Evolutionary conservation across 1,140 invertebrate genomes (phyloP).

Genomic region (Orussus abietinus): DNA sequence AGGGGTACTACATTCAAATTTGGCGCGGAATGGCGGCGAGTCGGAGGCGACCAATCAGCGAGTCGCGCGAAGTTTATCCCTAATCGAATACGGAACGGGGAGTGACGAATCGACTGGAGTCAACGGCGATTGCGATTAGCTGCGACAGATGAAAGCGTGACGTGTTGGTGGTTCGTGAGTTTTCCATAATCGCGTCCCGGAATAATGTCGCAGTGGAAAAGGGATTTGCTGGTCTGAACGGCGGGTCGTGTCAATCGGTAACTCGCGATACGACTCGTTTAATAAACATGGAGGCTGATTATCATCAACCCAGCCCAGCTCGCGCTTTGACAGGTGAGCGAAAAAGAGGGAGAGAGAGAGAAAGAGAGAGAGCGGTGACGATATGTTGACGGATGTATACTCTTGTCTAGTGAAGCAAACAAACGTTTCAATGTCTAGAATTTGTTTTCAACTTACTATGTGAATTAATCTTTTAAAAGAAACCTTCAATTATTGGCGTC

Average conservation of each 20-base stretch:
- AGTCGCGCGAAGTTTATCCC: neutral
- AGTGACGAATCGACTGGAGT: neutral
- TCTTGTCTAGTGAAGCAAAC: neutral
- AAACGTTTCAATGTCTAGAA: slow-evolving; percentile 2
- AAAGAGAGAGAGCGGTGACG: no score
- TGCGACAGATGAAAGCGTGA: neutral
- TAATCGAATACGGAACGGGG: neutral
- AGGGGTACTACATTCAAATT: no score
- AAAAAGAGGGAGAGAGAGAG: no score
- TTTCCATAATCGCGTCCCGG: neutral
- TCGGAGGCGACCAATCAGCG: neutral
- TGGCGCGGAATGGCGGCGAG: no score
- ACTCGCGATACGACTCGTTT: neutral
- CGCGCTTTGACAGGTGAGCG: slow-evolving; percentile 26
- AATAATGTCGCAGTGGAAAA: neutral
- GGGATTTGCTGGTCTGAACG: neutral
- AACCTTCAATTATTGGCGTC: slow-evolving; percentile 6
- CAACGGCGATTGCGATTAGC: slow-evolving; percentile 1
- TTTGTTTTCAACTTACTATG: neutral
- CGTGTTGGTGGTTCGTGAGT: neutral
- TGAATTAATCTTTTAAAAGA: neutral
- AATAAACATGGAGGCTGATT: slow-evolving; percentile 26
- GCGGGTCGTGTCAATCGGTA: neutral
- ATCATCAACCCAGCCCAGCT: slow-evolving; percentile 25
- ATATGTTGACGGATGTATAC: neutral